A percentile compares a stretch with the other conserved stretches of the same genome.
Evolutionary conservation across 2,113 vertebrate species (phyloP).

Genomic region (Malurus cyaneus): DNA sequence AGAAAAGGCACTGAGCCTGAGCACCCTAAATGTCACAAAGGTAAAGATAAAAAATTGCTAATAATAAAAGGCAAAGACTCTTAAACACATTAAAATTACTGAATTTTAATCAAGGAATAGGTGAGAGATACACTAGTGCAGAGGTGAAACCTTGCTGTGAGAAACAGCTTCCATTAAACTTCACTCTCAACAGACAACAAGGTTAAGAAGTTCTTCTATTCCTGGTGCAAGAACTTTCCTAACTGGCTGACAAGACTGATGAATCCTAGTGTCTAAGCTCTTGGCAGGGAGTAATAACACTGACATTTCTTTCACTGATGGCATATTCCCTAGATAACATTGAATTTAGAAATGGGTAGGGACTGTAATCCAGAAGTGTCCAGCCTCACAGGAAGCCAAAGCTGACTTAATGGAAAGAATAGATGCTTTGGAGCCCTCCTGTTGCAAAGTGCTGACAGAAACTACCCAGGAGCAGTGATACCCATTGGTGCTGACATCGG

Average conservation of each 20-base stretch:
- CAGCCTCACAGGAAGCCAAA: neutral
- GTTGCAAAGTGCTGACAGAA: neutral
- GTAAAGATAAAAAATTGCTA: neutral
- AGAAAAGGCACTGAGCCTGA: neutral
- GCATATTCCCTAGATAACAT: neutral
- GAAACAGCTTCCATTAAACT: neutral
- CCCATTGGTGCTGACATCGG: neutral
- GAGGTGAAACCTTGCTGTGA: neutral
- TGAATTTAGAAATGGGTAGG: neutral
- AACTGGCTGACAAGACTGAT: neutral
- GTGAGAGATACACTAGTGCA: neutral
- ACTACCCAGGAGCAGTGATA: neutral
- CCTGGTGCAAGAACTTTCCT: neutral
- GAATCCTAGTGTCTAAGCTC: neutral
- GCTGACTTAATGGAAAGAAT: neutral
- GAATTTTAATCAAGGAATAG: neutral
- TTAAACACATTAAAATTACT: neutral
- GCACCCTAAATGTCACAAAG: neutral
- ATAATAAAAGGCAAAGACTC: neutral
- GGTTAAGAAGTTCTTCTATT: neutral
- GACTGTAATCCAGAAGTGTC: neutral
- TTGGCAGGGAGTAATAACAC: neutral
- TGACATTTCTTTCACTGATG: neutral
- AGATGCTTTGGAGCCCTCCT: neutral
- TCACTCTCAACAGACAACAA: neutral